Conservation (phyloP, 2,888 invertebrate genomes). For the Invenusta paracnida region DNA sequence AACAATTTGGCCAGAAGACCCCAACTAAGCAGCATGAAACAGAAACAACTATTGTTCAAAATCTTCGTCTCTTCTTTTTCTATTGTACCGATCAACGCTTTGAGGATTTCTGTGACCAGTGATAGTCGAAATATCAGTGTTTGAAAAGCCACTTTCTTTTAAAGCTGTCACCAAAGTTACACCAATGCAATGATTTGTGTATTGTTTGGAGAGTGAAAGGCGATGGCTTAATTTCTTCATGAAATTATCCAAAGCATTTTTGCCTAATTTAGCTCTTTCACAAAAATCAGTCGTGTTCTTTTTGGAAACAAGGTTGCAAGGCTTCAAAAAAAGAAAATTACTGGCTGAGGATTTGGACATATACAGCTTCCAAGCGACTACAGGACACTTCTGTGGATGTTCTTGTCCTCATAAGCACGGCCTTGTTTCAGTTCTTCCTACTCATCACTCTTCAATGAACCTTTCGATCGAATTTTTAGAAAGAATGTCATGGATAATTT, state of each 20-base stretch:
- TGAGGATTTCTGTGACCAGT: slow-evolving; percentile 35
- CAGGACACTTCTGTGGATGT: slow-evolving; percentile 6
- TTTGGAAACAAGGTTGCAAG: not conserved
- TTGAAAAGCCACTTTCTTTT: slow-evolving; percentile 32
- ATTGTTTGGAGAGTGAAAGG: slow-evolving; percentile 10
- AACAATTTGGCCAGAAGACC: slow-evolving; percentile 25
- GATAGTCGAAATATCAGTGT: slow-evolving; percentile 26
- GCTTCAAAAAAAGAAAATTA: not conserved
- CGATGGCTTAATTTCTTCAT: not conserved
- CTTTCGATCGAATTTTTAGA: slow-evolving; percentile 37
- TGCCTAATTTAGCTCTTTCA: slow-evolving; percentile 4
- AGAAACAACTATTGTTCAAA: slow-evolving; percentile 19
- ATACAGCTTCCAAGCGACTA: not conserved
- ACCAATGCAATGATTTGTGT: slow-evolving; percentile 33
- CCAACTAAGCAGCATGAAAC: not conserved
- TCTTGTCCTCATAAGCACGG: not conserved
- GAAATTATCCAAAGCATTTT: slow-evolving; percentile 25
- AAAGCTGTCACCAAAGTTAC: slow-evolving; percentile 24
- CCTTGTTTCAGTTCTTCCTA: not conserved
- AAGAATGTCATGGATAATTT: slow-evolving; percentile 35
- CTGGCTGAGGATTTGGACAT: not conserved
- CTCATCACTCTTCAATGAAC: not conserved
- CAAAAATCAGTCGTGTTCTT: slow-evolving; percentile 7
- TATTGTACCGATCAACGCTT: slow-evolving; percentile 25
- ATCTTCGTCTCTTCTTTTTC: slow-evolving; percentile 34